phyloP scores from a whole-genome alignment of 2,797 vertebrate species.

The Gymnopithys bicolor region DNA sequence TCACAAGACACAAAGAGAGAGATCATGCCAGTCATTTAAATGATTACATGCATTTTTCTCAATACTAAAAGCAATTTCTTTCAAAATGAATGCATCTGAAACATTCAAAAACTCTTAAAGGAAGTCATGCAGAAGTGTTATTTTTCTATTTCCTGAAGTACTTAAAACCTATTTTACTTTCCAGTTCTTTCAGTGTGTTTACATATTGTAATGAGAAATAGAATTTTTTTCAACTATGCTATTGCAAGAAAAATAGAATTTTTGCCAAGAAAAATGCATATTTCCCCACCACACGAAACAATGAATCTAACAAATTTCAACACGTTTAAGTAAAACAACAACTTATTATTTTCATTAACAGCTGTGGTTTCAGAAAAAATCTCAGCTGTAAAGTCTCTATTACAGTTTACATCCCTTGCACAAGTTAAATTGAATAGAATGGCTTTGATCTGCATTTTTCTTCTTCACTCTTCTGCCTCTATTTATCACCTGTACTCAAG shows the following conservation, averaged over 20 bases:
- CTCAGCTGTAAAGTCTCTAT: background rate
- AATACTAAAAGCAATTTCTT: background rate
- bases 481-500: background rate
- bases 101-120: background rate
- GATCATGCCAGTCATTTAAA: background rate
- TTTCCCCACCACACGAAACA: constrained; percentile 81
- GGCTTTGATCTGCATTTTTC: background rate
- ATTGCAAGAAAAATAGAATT: constrained; percentile 77
- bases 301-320: constrained; percentile 81
- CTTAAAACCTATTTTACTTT: constrained; percentile 56
- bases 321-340: constrained; percentile 79
- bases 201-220: constrained; percentile 79
- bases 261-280: constrained; percentile 80
- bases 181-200: constrained; percentile 71
- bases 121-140: constrained; percentile 7
- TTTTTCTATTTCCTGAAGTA: constrained; percentile 44
- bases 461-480: background rate
- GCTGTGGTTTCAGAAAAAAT: constrained; percentile 52
- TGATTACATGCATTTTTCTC: background rate
- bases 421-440: background rate
- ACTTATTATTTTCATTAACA: constrained; percentile 59
- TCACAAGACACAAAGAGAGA: background rate
- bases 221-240: constrained; percentile 40
- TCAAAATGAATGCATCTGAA: background rate
- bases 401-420: background rate